A percentile compares a stretch with the other conserved stretches of the same genome.
phyloP scores from a whole-genome alignment of 1,140 invertebrate species.

The Magallana gigas region DNA sequence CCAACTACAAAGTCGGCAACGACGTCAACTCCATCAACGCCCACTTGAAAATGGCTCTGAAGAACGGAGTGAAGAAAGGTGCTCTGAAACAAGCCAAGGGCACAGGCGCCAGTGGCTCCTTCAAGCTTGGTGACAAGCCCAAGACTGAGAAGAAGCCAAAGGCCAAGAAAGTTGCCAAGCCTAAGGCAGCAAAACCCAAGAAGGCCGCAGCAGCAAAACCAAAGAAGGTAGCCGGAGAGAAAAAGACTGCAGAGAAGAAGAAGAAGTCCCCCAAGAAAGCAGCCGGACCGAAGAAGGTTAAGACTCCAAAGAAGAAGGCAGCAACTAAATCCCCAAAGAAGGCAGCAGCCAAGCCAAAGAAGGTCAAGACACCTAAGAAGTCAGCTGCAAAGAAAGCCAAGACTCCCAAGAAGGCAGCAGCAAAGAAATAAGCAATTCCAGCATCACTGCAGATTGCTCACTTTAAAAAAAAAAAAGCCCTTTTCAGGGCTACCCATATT shows the following conservation, averaged over 20 bases:
- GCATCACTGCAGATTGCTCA: too few species aligned
- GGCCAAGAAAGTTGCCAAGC: conserved; percentile 56
- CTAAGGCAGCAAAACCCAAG: conserved; percentile 48
- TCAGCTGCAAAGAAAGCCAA: conserved; percentile 8
- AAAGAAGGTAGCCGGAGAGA: conserved; percentile 41
- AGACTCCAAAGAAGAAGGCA: conserved; percentile 37
- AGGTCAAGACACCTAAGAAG: conserved; percentile 44
- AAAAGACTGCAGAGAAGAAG: conserved; percentile 25
- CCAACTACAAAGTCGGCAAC: conserved; percentile 73
- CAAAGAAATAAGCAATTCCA: too few species aligned
- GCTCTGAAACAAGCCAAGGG: conserved; percentile 73
- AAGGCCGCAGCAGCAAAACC: not conserved
- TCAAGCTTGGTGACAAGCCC: conserved; percentile 68
- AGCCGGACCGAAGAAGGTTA: conserved; percentile 42
- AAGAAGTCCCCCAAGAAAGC: too few species aligned
- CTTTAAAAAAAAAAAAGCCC: too few species aligned
- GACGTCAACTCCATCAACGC: conserved; percentile 71
- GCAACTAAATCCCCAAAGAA: conserved; percentile 63
- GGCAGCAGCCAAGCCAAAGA: not conserved
- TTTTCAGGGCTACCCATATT: too few species aligned
- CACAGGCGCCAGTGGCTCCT: conserved; percentile 74
- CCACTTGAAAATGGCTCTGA: conserved; percentile 72
- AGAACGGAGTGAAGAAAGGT: conserved; percentile 69
- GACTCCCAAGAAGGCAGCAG: conserved; percentile 11
- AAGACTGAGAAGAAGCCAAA: conserved; percentile 54